Evolutionary conservation across 2,797 vertebrate species (phyloP), one percentile per base, ranked within the genome.

Genomic region (Artibeus jamaicensis): DNA sequence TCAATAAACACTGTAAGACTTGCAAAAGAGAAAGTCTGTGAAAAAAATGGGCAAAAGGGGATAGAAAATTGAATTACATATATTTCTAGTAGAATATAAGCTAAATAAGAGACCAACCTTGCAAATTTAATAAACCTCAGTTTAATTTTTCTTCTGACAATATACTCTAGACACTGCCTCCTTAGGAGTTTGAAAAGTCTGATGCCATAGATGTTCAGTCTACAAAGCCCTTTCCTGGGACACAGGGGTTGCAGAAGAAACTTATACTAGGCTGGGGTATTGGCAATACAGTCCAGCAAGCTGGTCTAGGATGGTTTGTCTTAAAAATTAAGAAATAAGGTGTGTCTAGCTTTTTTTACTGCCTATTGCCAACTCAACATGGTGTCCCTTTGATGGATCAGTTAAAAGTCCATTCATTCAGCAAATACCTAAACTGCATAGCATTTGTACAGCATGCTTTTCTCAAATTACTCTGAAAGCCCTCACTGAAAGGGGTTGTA

Each of bases 401-500:
- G 44, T 71, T 89, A 68, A 83, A 93, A 71, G 46, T 77, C 55
- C 50, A 79, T 92, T 82, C n/a, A 24, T 86, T 90, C 50, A 59
- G 44, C 46, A 95, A 85, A 86, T 85, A 70, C 44, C 42, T 93
- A 39, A 34, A 9, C n/a, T 53, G 42, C 6, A 92, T 68, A 65
- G 8, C 71, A 57, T 96, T 88, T 84, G 59, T 89, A 86, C 55
- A 97, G 57, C 48, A 91, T 16, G 42, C 32, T 88, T 93, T 78
- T 84, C 16, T 93, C 76, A 68, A 22, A 70, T 92, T 62, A 62
- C 11, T 89, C 65, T 88, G 83, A 97, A 91, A 90, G 74, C 73
- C 34, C 32, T 93, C 91, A 94, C 90, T 77, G 84, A 94, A 50
- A 87, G 65, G 77, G 71, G 86, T 18, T 96, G 57, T 74, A n/a